Conservation (phyloP, 2,113 vertebrate species). For the Pomatostomus ruficeps region DNA sequence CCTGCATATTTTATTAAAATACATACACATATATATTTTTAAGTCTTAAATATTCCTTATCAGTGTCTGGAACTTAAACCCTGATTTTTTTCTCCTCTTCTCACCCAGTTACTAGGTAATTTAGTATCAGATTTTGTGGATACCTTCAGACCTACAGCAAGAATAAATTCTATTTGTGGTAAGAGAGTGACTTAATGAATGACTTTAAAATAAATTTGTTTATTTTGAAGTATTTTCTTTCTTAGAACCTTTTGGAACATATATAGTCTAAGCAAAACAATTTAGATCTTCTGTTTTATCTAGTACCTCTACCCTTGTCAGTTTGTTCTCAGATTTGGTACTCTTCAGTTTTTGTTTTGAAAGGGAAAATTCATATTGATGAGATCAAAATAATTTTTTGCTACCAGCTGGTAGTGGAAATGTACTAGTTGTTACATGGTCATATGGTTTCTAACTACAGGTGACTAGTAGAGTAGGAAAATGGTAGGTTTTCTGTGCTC, state of each 20-base stretch:
- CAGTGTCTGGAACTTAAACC: not conserved
- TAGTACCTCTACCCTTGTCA: not conserved
- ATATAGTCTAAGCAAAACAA: not conserved
- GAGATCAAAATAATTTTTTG: not conserved
- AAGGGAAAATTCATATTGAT: not conserved
- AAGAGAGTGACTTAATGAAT: constrained; percentile 54
- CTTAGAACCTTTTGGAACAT: not conserved
- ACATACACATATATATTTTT: accelerated
- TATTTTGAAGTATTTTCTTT: not conserved
- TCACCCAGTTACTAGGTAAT: constrained; percentile 88
- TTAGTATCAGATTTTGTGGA: constrained; percentile 97
- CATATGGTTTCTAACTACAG: not conserved
- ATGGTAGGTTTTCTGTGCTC: not conserved
- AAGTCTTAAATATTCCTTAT: not conserved
- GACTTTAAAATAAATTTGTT: not conserved
- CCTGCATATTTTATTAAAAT: not conserved
- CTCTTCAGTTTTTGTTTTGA: not conserved
- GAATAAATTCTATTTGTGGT: constrained; percentile 99
- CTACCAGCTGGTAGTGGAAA: not conserved
- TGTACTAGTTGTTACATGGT: not conserved
- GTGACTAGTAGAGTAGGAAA: not conserved
- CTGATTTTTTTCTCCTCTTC: not conserved
- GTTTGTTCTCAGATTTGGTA: not conserved
- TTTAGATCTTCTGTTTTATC: not conserved
- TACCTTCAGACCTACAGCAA: constrained; percentile 96